These are phyloP conservation scores for Poecilobothrus nobilitatus DNA, from an alignment of 2,888 invertebrate genomes.

Conservation along the genomic window DNA sequence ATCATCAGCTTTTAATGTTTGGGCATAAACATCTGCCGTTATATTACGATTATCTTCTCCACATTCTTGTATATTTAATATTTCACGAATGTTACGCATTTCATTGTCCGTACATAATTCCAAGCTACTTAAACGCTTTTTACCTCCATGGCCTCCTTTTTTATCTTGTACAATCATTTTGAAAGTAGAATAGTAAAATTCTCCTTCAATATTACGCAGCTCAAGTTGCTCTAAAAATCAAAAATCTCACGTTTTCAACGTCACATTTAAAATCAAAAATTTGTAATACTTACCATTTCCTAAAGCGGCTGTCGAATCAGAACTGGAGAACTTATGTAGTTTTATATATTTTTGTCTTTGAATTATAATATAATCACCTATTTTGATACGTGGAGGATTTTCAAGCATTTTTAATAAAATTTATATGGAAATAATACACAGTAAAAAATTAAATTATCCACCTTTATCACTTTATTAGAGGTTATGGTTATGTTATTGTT, in stretches of 20 bases:
- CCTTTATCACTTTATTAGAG: not conserved
- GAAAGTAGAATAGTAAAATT: slow-evolving; percentile 65
- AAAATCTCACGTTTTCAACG: not conserved
- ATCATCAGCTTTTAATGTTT: slow-evolving; percentile 72
- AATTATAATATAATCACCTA: slow-evolving; percentile 66
- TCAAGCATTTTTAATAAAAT: slow-evolving; percentile 19
- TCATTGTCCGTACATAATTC: slow-evolving; percentile 46
- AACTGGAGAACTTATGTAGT: slow-evolving; percentile 61
- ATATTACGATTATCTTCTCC: slow-evolving; percentile 80
- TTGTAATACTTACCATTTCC: slow-evolving; percentile 45
- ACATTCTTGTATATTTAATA: slow-evolving; percentile 56
- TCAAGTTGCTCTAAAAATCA: slow-evolving; percentile 51
- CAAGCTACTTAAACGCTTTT: slow-evolving; percentile 48
- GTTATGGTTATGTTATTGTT: not conserved
- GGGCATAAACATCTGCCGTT: slow-evolving; percentile 62
- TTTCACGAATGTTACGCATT: slow-evolving; percentile 51
- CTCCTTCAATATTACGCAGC: slow-evolving; percentile 57
- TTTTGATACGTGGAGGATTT: slow-evolving; percentile 44
- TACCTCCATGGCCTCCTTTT: slow-evolving; percentile 43
- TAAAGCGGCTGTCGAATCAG: slow-evolving; percentile 54
- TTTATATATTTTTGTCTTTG: slow-evolving; percentile 72
- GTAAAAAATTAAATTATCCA: not conserved
- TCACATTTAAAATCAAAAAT: too few relatives aligned
- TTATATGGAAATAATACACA: too few relatives aligned
- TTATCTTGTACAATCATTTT: slow-evolving; percentile 58